Conservation (phyloP, 2,888 invertebrate species). For the Monochamus alternatus region DNA sequence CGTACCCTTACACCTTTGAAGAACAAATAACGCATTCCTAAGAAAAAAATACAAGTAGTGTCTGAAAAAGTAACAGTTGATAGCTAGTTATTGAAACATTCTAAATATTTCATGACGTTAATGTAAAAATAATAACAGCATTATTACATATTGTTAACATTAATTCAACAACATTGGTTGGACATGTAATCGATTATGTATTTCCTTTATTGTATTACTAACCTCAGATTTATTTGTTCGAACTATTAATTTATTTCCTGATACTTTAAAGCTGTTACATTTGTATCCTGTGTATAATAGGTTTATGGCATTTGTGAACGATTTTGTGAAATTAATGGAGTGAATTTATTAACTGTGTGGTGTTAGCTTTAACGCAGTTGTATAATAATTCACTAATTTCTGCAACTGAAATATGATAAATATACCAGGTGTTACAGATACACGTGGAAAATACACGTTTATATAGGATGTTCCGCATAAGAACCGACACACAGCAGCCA, state of each 20-base stretch:
- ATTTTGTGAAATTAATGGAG: neutral
- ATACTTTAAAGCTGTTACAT: slow-evolving; percentile 6
- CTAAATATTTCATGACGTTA: too few relatives aligned
- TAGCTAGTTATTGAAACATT: too few relatives aligned
- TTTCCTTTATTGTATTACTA: neutral
- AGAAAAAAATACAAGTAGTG: too few relatives aligned
- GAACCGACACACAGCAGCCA: too few relatives aligned
- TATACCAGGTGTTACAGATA: too few relatives aligned
- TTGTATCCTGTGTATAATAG: slow-evolving; percentile 16
- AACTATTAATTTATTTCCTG: slow-evolving; percentile 17
- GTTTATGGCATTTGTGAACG: slow-evolving; percentile 16
- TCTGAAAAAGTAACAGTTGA: too few relatives aligned
- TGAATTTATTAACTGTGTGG: neutral
- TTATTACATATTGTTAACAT: slow-evolving; percentile 3
- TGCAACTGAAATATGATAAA: too few relatives aligned
- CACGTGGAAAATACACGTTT: too few relatives aligned
- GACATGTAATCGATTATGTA: slow-evolving; percentile 3
- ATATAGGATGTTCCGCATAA: too few relatives aligned
- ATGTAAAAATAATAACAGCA: neutral
- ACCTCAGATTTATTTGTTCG: slow-evolving; percentile 20
- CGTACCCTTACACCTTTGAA: too few relatives aligned
- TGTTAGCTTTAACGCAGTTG: slow-evolving; percentile 1
- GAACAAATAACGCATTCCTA: too few relatives aligned
- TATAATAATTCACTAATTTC: neutral
- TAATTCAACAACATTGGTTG: neutral